A percentile compares a stretch with the other conserved stretches of the same genome.
Conservation (phyloP, 2,797 vertebrate genomes). For the Naso thynnoides region DNA sequence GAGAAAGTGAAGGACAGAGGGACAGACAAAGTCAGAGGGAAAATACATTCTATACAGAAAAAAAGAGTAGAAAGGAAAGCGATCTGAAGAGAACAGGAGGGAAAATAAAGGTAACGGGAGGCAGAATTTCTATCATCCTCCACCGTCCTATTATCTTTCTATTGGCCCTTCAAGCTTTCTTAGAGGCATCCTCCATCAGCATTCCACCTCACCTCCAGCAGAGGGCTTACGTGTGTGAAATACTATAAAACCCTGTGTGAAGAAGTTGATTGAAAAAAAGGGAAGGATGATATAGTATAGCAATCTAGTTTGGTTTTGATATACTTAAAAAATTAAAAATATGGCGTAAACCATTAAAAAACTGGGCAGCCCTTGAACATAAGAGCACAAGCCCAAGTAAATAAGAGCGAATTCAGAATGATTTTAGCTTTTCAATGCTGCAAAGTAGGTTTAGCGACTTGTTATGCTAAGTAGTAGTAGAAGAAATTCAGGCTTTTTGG, state of each 20-base stretch:
- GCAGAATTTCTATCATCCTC: slow-evolving; percentile 22
- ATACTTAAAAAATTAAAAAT: neutral
- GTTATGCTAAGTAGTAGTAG: neutral
- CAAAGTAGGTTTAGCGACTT: neutral
- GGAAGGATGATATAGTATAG: neutral
- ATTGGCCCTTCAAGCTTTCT: slow-evolving; percentile 39
- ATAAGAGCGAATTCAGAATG: neutral
- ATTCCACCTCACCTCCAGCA: slow-evolving; percentile 26
- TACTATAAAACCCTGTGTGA: slow-evolving; percentile 2
- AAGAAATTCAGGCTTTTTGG: neutral
- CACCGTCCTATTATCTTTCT: slow-evolving; percentile 26
- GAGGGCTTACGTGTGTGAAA: slow-evolving; percentile 28
- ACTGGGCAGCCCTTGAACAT: neutral
- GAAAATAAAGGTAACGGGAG: neutral
- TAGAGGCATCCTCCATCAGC: slow-evolving; percentile 36
- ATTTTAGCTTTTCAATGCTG: neutral
- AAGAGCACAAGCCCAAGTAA: neutral
- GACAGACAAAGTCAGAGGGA: slow-evolving; percentile 49
- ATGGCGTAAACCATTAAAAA: neutral
- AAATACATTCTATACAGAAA: slow-evolving; percentile 19
- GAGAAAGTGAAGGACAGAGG: slow-evolving; percentile 55
- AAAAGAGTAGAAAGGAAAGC: slow-evolving; percentile 7
- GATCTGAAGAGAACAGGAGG: neutral
- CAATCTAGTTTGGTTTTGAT: neutral
- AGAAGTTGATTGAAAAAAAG: neutral